Base-by-base conservation (phyloP, 37 sponge, comb jelly and placozoan genomes). In the Diacarnus erythraeanus region DNA sequence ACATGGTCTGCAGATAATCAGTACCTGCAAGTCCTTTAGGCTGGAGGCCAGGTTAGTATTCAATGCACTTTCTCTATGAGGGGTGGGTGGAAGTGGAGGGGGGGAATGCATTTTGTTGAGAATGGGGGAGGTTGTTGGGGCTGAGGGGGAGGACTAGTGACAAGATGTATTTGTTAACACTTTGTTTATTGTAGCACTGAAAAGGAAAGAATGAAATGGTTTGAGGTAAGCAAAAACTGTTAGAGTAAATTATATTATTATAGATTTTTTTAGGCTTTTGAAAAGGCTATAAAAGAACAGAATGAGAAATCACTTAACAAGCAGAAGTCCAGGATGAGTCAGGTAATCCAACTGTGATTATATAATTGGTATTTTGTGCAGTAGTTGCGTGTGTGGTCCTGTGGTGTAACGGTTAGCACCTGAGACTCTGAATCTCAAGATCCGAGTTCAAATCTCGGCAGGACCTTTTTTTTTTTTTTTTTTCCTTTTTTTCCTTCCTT, bases 351-450 rank as follows among this genome's bases (percentile, higher is more conserved):
- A 40, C n/a, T 40, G n/a, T 40, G 25, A 42, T 42, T 25, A 72
- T 25, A 15, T 36, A 47, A 77, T 18, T 61, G 2, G 27, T 22
- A 64, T 64, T 12, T n/a, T 25, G 44, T 22, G 66, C 21, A 39
- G 29, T 18, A 3, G 56, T n/a, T 41, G 60, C 1, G 38, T 57
- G 74, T 81, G 42, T 76, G 94, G 94, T 93, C 83, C 86, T 72
- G 86, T 93, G 90, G 94, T 93, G 94, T 93, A 93, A 85, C 82
- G 94, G 91, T 90, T 90, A 94, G 95, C 95, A 94, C 96, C 76
- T 89, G 83, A 83, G 96, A 96, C 96, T 96, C 91, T 96, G 96
- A 96, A 96, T 96, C 96, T 83, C 83, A 89, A 81, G 91, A 93
- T 87, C 96, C 91, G 96, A 96, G 93, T 93, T 93, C 91, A 89